Evolutionary conservation across 2,888 invertebrate genomes (phyloP), one percentile per base, ranked within the genome.

Genomic region (Drosophila gaucha): DNA sequence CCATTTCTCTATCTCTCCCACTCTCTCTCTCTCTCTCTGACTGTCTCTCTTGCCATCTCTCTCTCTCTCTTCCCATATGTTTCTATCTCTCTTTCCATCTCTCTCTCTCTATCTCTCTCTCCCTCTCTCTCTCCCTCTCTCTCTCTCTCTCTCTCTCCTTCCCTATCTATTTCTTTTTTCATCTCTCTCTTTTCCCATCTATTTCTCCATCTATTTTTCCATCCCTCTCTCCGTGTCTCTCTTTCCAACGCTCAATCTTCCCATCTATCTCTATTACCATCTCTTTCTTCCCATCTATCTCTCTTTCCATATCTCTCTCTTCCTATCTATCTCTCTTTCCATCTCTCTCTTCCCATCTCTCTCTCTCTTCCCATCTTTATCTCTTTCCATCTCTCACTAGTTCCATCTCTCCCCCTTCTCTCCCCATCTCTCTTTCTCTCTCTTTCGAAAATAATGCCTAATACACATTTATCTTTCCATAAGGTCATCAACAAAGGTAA

Each of bases 401-500:
- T 6, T 26, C 26, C 5, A 3, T 26, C 26, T 26, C 5, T 26
- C 26, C 6, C 26, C 26, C 26, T 6, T 20, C 12, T 3, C 6
- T 12, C 20, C n/a, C 5, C 5, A 10, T 1, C 38, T 12, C 12
- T 14, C 41, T 9, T 3, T 14, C n/a, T 9, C 30, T n/a, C 30
- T 9, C 1, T 6, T 20, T 9, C 1, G 1, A 1, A 3, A 14
- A n/a, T n/a, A n/a, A n/a, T n/a, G 6, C 22, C 3, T 9, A 20
- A 18, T 30, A 20, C n/a, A 8, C 9, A 20, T 30, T n/a, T n/a
- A n/a, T n/a, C n/a, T n/a, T n/a, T n/a, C n/a, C 30, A 44, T n/a
- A n/a, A 46, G 28, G 18, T 46, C 30, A 30, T n/a, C 18, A 46
- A 5, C 30, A 46, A 46, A 46, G 18, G 18, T 20, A 8, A 30